Evolutionary conservation across 2,888 invertebrate genomes (phyloP), one percentile per base, ranked within the genome.

Genomic region (Microctonus aethiopoides): DNA sequence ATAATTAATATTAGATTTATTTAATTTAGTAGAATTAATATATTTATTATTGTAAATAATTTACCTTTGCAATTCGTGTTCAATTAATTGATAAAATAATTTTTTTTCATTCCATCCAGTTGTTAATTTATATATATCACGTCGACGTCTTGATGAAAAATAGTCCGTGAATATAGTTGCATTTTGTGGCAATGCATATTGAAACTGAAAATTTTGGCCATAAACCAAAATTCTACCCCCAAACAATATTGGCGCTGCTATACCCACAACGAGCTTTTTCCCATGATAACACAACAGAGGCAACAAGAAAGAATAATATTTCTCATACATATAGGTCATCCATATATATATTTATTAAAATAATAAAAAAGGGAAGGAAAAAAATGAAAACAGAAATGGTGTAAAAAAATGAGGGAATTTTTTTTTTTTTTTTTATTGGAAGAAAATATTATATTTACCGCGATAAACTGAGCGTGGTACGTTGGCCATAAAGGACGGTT

Each of bases 151-250:
- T 22, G 68, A 39, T 26, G 71, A 52, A 87, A 89, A 90, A 76
- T 89, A 89, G 73, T 86, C 86, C 0, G 89, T 89, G 57, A 90
- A 81, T 67, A 89, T 75, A 0, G 88, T 83, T 46, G 89, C 88
- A 77, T 91, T 91, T 65, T 81, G 78, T 60, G 90, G 89, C 74
- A 90, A 84, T 0, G 84, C 34, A 79, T 91, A 92, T 79, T 92
- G 92, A 81, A 90, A 92, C 82, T 92, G 92, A 71, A 92, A 88
- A 82, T 92, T 92, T 64, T 89, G 88, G 0, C 88, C 89, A 72
- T 91, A 90, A 0, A 87, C 84, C 74, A 92, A 80, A 67, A 87
- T 88, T 67, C 90, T 85, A 68, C 87, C 87, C 57, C 89, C 90
- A 9, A 89, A 88, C 32, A 88, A 86, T 6, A 92, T 86, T 1